phyloP scores from a whole-genome alignment of 37 sponge, comb jelly and placozoan genomes.

The Oopsacas minuta region DNA sequence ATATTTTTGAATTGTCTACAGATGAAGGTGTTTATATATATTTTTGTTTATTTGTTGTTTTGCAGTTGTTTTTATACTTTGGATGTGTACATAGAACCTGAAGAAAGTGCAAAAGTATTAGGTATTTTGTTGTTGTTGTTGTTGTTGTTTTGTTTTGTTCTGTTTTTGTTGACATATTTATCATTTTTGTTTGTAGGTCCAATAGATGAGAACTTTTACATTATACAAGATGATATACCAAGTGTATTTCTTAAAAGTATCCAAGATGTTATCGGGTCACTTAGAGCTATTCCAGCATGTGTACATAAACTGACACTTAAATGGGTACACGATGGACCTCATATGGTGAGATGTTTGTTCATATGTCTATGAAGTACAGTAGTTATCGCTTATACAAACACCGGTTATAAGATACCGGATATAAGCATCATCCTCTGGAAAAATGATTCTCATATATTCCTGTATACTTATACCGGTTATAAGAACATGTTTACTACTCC shows the following conservation, averaged over 20 bases:
- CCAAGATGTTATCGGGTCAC: not conserved
- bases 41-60: not conserved
- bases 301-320: not conserved
- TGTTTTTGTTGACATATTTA: no score
- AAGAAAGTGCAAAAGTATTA: not conserved
- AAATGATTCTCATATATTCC: no score
- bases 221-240: not conserved
- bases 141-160: no score
- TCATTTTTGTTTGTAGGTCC: not conserved
- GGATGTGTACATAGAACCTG: constrained; percentile 15
- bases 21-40: not conserved
- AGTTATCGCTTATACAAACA: no score
- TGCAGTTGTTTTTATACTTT: not conserved
- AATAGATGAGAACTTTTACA: not conserved
- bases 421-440: no score
- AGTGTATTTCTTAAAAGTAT: not conserved
- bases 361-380: no score
- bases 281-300: not conserved
- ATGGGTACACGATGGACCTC: not conserved
- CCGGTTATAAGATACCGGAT: no score
- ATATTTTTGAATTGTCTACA: not conserved
- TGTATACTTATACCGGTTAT: no score
- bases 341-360: not conserved
- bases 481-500: no score
- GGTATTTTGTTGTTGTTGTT: not conserved